Conservation (phyloP, 2,113 vertebrate genomes). For the Atherinomorus stipes region DNA sequence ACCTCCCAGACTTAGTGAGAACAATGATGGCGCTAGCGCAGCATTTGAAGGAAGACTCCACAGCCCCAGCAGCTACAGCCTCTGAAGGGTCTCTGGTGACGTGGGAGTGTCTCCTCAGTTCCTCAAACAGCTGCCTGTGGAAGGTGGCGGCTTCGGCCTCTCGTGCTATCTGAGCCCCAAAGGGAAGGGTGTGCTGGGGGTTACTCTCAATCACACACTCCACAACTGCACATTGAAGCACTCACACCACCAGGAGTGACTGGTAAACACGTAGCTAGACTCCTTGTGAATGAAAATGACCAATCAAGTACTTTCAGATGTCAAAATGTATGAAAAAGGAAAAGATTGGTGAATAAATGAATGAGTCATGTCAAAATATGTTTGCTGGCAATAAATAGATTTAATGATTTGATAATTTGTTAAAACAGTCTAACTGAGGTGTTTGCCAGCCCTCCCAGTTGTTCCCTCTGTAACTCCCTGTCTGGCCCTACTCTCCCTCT, state of each 20-base stretch:
- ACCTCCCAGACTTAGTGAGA: slow-evolving; percentile 98
- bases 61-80: slow-evolving; percentile 93
- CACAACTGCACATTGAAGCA: slow-evolving; percentile 14
- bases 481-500: slow-evolving; percentile 76
- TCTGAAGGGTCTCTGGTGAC: slow-evolving; percentile 95
- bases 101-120: slow-evolving; percentile 89
- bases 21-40: slow-evolving; percentile 95
- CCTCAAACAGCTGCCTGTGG: slow-evolving; percentile 97
- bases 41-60: slow-evolving; percentile 98
- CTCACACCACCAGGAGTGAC: slow-evolving; percentile 50
- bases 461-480: slow-evolving; percentile 47
- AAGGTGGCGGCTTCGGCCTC: slow-evolving; percentile 98
- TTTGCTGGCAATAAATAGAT: background rate
- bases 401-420: background rate
- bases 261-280: slow-evolving; percentile 44
- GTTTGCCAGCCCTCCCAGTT: slow-evolving; percentile 53
- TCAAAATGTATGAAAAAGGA: background rate
- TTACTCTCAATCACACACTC: slow-evolving; percentile 68
- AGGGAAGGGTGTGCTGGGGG: slow-evolving; percentile 53
- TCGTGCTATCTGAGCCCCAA: slow-evolving; percentile 91
- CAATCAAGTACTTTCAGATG: background rate
- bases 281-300: background rate
- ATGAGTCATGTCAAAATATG: background rate
- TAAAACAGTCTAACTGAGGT: slow-evolving; percentile 27
- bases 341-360: background rate